A percentile compares a stretch with the other conserved stretches of the same genome.
phyloP scores from a whole-genome alignment of 1,140 invertebrate genomes.

The Popillia japonica region DNA sequence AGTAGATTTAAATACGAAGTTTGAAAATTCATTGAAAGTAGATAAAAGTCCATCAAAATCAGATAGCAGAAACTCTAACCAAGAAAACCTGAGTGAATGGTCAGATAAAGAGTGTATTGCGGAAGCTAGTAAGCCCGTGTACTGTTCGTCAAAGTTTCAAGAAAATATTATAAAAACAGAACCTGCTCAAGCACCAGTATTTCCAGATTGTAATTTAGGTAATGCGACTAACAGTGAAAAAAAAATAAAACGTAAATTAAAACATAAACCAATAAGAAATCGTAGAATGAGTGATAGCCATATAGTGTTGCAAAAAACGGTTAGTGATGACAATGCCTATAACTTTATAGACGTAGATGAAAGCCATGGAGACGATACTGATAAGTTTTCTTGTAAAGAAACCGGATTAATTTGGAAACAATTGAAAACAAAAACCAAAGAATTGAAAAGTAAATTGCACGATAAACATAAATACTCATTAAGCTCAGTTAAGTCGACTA shows the following conservation, averaged over 20 bases:
- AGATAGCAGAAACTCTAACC: neutral
- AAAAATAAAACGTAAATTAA: neutral
- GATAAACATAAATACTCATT: neutral
- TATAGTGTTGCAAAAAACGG: neutral
- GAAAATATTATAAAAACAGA: neutral
- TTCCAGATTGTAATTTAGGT: neutral
- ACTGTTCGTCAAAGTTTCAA: neutral
- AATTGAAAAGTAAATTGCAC: neutral
- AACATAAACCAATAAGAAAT: neutral
- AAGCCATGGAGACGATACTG: neutral
- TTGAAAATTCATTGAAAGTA: conserved; percentile 3
- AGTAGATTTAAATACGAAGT: neutral
- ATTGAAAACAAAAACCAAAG: neutral
- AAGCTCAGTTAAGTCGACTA: neutral
- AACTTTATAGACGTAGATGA: neutral
- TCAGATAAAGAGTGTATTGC: neutral
- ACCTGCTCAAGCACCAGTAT: neutral
- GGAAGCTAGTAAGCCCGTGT: neutral
- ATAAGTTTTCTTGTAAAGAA: neutral
- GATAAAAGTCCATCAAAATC: neutral
- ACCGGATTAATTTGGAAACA: neutral
- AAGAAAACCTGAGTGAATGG: too few relatives aligned
- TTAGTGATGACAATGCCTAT: neutral
- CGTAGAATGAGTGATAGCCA: conserved; percentile 22
- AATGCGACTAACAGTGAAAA: neutral